Conservation (phyloP, 2,888 invertebrate species). For the Platycheirus albimanus region DNA sequence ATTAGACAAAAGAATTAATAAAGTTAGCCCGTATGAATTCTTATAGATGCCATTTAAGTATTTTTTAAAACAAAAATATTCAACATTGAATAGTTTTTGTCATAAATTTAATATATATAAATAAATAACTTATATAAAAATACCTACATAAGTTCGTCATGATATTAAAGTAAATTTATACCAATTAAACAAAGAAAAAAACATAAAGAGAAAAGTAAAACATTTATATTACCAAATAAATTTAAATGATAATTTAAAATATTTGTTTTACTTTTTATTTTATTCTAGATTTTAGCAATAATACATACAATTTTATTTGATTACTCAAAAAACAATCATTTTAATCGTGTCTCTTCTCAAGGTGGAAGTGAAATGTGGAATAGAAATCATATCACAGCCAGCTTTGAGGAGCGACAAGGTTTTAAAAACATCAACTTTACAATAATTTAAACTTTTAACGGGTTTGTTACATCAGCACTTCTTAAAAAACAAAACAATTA, state of each 20-base stretch:
- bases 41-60: conserved; percentile 63
- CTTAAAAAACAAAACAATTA: too few relatives aligned
- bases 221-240: conserved; percentile 63
- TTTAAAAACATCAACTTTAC: conserved; percentile 52
- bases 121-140: conserved; percentile 30
- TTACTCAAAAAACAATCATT: neutral
- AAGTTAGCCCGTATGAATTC: conserved; percentile 59
- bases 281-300: neutral
- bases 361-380: conserved; percentile 78
- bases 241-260: conserved; percentile 58
- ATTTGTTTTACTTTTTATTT: neutral
- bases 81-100: conserved; percentile 52
- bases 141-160: conserved; percentile 38
- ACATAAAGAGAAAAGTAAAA: conserved; percentile 29
- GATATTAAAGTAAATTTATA: conserved; percentile 59
- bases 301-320: neutral
- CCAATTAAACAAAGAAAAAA: conserved; percentile 45
- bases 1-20: conserved; percentile 31
- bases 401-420: conserved; percentile 80
- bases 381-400: conserved; percentile 79
- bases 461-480: too few relatives aligned
- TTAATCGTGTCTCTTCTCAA: conserved; percentile 77
- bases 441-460: too few relatives aligned
- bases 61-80: conserved; percentile 39
- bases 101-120: conserved; percentile 45